Evolutionary conservation across 2,113 vertebrate genomes (phyloP).

Genomic region (Myiozetetes cayanensis): DNA sequence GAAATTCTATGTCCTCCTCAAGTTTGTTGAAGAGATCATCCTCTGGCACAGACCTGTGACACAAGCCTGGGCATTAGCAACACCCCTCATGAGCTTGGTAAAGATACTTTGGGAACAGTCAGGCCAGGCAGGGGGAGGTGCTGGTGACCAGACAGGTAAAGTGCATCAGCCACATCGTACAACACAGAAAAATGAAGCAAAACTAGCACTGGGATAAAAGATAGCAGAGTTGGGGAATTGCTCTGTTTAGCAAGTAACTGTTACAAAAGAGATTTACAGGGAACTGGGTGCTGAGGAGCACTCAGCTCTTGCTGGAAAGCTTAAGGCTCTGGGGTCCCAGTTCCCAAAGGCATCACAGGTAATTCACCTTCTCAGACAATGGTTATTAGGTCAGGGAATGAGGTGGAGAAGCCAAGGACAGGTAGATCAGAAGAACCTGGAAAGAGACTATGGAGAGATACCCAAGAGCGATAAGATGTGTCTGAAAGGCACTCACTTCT

Average conservation of each 20-base stretch:
- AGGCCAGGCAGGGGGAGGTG: background rate
- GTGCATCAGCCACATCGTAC: accelerated
- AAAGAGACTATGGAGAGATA: background rate
- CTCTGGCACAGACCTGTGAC: constrained; percentile 73
- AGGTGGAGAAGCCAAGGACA: background rate
- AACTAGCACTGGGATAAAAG: background rate
- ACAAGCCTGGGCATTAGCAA: background rate
- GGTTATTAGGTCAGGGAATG: accelerated
- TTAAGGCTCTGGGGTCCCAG: background rate
- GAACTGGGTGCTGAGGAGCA: background rate
- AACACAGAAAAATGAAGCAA: background rate
- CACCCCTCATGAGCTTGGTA: accelerated
- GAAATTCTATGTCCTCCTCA: constrained; percentile 60
- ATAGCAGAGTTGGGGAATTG: background rate
- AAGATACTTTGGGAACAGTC: background rate
- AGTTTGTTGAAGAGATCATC: constrained; percentile 76
- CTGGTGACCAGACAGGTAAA: accelerated
- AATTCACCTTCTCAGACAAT: background rate
- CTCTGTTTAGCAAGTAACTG: background rate
- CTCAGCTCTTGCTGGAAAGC: background rate
- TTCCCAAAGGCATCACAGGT: background rate
- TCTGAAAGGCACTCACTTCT: constrained; percentile 56
- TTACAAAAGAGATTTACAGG: background rate
- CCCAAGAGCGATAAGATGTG: background rate
- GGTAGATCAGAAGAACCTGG: background rate